A percentile compares a stretch with the other conserved stretches of the same genome.
phyloP scores from a whole-genome alignment of 1,140 invertebrate species.

The Drosophila triauraria region DNA sequence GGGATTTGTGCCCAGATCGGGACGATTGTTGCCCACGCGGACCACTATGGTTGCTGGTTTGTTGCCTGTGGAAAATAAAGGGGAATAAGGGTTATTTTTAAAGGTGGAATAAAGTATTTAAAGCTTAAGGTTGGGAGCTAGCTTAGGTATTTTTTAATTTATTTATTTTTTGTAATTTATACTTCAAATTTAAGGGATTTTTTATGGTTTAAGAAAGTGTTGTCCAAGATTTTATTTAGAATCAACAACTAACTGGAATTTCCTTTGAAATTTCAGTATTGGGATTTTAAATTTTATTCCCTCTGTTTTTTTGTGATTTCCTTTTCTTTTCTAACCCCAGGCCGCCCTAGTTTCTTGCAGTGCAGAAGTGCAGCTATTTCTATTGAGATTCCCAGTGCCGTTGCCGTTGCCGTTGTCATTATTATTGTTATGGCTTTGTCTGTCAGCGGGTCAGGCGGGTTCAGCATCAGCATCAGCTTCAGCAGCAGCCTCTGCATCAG shows the following conservation, averaged over 20 bases:
- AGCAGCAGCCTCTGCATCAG: not conserved
- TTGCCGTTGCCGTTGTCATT: constrained; percentile 15
- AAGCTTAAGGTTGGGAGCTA: too few species aligned
- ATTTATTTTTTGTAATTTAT: not conserved
- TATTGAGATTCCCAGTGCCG: constrained; percentile 4
- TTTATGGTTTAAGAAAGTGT: too few species aligned
- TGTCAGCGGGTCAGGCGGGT: constrained; percentile 58
- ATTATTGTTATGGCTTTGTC: constrained; percentile 43
- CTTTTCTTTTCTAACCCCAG: not conserved
- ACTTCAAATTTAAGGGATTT: too few species aligned
- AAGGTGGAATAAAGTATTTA: too few species aligned
- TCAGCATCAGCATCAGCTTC: constrained; percentile 15
- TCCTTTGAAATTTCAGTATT: too few species aligned
- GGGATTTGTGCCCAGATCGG: constrained; percentile 96
- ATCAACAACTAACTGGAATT: too few species aligned
- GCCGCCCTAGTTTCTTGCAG: not conserved
- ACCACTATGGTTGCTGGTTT: constrained; percentile 95
- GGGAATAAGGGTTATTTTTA: not conserved
- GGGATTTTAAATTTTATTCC: too few species aligned
- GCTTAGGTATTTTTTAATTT: not conserved
- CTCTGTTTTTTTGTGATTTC: not conserved
- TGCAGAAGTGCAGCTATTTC: constrained; percentile 12
- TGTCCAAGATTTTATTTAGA: too few species aligned
- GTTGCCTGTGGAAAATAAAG: constrained; percentile 81
- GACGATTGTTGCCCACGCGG: constrained; percentile 96